These are phyloP conservation scores for Metellina segmentata DNA, from an alignment of 2,888 invertebrate species.

Conservation along the genomic window DNA sequence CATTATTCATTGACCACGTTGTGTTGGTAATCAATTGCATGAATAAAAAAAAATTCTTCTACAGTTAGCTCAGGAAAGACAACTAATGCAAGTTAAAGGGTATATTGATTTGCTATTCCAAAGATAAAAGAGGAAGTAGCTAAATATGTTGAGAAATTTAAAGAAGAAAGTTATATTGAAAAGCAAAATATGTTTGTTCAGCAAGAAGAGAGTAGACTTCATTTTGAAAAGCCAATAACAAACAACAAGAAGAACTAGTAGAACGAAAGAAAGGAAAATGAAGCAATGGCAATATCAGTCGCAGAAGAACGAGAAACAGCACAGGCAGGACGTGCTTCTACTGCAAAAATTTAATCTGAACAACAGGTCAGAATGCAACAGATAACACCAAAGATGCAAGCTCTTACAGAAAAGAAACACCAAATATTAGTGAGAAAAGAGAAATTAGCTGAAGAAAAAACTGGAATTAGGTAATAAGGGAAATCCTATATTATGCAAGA, in stretches of 20 bases:
- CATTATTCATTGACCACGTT: too few species aligned
- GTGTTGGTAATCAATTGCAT: too few species aligned
- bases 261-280: conserved; percentile 53
- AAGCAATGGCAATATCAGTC: conserved; percentile 61
- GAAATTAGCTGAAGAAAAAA: conserved; percentile 59
- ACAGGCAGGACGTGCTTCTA: conserved; percentile 23
- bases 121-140: conserved; percentile 66
- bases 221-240: conserved; percentile 44
- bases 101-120: conserved; percentile 48
- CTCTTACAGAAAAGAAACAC: conserved; percentile 66
- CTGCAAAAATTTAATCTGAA: conserved; percentile 55
- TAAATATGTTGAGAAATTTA: conserved; percentile 50
- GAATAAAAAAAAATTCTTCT: conserved; percentile 10
- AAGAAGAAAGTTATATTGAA: conserved; percentile 67
- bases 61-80: conserved; percentile 70
- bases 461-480: conserved; percentile 55
- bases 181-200: conserved; percentile 49
- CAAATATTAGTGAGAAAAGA: conserved; percentile 66
- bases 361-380: conserved; percentile 60
- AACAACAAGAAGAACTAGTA: conserved; percentile 47
- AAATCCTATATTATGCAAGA: conserved; percentile 61
- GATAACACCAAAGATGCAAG: conserved; percentile 59
- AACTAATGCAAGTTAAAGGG: conserved; percentile 67
- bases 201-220: conserved; percentile 61
- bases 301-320: conserved; percentile 51